phyloP scores from a whole-genome alignment of 2,888 invertebrate genomes.

The Willowsia nigromaculata region DNA sequence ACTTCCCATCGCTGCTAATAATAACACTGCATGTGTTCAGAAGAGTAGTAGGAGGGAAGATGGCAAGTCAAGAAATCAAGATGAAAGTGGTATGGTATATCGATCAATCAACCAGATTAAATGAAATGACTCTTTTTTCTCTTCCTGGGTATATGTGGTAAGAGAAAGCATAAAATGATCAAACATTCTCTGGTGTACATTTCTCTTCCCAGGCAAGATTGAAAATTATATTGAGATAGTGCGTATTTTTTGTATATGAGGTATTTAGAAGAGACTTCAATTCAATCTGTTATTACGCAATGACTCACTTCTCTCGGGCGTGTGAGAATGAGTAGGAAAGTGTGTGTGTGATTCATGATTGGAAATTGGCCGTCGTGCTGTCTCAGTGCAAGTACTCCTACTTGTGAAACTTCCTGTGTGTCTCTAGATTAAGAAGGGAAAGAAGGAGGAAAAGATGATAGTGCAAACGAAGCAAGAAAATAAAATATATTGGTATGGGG shows the following conservation, averaged over 20 bases:
- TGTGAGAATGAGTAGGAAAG: neutral
- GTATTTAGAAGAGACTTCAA: constrained; percentile 46
- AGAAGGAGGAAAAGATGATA: neutral
- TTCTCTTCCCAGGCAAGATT: constrained; percentile 40
- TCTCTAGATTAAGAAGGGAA: neutral
- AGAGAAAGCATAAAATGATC: neutral
- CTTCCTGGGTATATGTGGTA: neutral
- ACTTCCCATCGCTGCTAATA: neutral
- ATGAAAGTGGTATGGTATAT: constrained; percentile 71
- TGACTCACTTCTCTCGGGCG: constrained; percentile 16
- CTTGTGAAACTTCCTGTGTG: constrained; percentile 44
- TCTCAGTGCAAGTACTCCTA: neutral
- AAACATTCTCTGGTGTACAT: constrained; percentile 26
- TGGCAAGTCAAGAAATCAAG: constrained; percentile 69
- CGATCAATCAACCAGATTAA: constrained; percentile 75
- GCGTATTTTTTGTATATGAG: constrained; percentile 12
- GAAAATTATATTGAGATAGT: constrained; percentile 5
- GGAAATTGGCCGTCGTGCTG: constrained; percentile 48
- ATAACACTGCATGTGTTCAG: neutral
- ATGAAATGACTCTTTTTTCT: constrained; percentile 69
- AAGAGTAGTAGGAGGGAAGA: neutral
- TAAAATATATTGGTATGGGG: no score
- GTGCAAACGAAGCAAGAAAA: neutral
- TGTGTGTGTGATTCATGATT: constrained; percentile 60
- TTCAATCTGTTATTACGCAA: constrained; percentile 56